Evolutionary conservation across 2,888 invertebrate species (phyloP).

Genomic region (Drosophila atroscutellata): DNA sequence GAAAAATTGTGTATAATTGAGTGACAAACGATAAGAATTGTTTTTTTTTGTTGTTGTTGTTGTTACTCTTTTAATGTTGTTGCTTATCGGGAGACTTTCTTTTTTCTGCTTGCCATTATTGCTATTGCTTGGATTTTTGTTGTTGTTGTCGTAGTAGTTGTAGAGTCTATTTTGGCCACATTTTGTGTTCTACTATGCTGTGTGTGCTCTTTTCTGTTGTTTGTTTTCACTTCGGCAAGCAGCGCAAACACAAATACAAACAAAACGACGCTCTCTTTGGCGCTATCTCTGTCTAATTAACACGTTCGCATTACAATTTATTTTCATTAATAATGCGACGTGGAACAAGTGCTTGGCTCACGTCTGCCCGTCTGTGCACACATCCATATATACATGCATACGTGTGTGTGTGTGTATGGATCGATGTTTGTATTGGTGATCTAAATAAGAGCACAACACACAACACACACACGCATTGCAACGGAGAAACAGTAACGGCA

Average conservation of each 20-base stretch:
- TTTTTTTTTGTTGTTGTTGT: constrained; percentile 9
- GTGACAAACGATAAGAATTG: constrained; percentile 69
- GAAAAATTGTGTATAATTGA: constrained; percentile 69
- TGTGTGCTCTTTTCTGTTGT: constrained; percentile 47
- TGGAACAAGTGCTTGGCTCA: constrained; percentile 56
- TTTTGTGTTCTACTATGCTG: constrained; percentile 39
- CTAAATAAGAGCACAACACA: constrained; percentile 61
- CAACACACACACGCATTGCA: constrained; percentile 52
- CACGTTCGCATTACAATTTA: constrained; percentile 72
- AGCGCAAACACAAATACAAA: constrained; percentile 38
- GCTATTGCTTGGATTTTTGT: constrained; percentile 21
- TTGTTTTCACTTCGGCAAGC: constrained; percentile 50
- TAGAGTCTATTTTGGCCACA: constrained; percentile 53
- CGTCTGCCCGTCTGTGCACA: constrained; percentile 7
- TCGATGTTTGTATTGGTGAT: constrained; percentile 36
- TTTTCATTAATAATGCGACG: constrained; percentile 75
- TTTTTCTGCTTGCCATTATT: constrained; percentile 20
- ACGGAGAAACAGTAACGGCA: constrained; percentile 66
- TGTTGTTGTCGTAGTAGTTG: constrained; percentile 18
- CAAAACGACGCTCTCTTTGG: constrained; percentile 31
- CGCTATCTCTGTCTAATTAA: constrained; percentile 59
- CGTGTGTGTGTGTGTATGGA: constrained; percentile 5
- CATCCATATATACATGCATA: neutral
- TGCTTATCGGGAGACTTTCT: constrained; percentile 9
- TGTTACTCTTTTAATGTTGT: constrained; percentile 19